Base-by-base conservation (phyloP, 2,888 invertebrate genomes). In the Nysson spinosus region DNA sequence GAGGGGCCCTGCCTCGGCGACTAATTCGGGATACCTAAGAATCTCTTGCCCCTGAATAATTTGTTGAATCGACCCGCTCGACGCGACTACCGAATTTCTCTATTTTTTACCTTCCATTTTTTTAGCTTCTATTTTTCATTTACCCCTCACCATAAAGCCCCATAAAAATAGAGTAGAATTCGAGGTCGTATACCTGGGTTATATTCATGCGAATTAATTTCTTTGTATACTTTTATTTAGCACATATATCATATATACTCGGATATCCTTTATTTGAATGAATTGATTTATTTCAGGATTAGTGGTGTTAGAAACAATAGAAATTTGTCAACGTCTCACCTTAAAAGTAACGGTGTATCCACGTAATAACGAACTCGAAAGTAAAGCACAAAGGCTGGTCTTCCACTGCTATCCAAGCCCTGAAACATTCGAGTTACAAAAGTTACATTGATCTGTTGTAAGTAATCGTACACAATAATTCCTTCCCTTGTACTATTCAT, bases 351-450 rank as follows among this genome's bases (percentile, higher is more conserved):
- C 66, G 96, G 95, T 85, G 95, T 95, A 89, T 97, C 96, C 83
- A 97, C 94, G 89, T 97, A 97, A 88, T 95, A 97, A 88, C 97
- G 96, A 83, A 97, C 95, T 77, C 96, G 93, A 87, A 97, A 93
- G 89, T 96, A 94, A 87, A 97, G 91, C 82, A 94, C 94, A 83
- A 97, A 90, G 67, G 96, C 92, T 63, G 97, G 96, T 83, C 94
- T 93, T 77, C 96, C 96, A 88, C 94, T 95, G 86, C 94, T 93
- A 89, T 96, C 96, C 89, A 96, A 90, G 77, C 96, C 96, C 95
- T 95, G 88, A 12, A 88, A 89, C 84, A 4, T 3, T 28, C 2
- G 26, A 35, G 37, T 77, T 47, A 37, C 58, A 20, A 17, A 1
- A 12, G 7, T 37, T 32, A 39, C 17, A 9, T n/a, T n/a, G n/a